Conservation (phyloP, 2,113 vertebrate genomes). For the Vicugna pacos region DNA sequence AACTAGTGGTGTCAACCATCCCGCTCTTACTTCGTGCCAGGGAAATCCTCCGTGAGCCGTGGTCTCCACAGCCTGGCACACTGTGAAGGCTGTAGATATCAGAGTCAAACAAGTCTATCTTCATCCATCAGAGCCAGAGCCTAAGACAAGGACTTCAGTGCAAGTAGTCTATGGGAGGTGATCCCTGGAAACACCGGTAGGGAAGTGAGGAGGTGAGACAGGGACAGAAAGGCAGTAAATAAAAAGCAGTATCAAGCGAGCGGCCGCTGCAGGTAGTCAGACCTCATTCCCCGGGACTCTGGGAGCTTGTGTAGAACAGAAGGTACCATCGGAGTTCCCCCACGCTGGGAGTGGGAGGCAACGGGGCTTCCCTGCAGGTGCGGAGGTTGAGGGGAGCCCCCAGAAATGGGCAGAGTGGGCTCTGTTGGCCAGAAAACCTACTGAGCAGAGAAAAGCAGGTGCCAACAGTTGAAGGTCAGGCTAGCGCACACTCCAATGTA, state of each 20-base stretch:
- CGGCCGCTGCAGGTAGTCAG: not conserved
- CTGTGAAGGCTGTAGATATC: not conserved
- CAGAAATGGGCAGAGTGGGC: not conserved
- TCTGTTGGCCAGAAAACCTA: not conserved
- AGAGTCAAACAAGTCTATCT: not conserved
- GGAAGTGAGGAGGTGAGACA: not conserved
- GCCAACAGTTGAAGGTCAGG: not conserved
- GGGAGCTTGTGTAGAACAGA: not conserved
- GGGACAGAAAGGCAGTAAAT: not conserved
- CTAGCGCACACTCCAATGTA: fast-evolving
- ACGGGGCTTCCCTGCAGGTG: not conserved
- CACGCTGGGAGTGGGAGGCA: too few relatives aligned
- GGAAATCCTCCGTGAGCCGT: not conserved
- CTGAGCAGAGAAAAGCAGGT: not conserved
- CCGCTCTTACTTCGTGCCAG: not conserved
- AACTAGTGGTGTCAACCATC: not conserved
- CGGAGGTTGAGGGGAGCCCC: fast-evolving
- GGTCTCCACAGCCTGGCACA: fast-evolving
- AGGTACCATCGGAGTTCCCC: fast-evolving
- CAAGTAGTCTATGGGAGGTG: not conserved
- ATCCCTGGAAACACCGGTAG: not conserved
- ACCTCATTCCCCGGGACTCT: not conserved
- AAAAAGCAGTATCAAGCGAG: not conserved
- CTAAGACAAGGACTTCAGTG: not conserved
- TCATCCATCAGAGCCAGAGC: not conserved